Percentiles rank a stretch among this genome's conserved stretches.
phyloP scores from a whole-genome alignment of 2,888 invertebrate species.

The Tyria jacobaeae region DNA sequence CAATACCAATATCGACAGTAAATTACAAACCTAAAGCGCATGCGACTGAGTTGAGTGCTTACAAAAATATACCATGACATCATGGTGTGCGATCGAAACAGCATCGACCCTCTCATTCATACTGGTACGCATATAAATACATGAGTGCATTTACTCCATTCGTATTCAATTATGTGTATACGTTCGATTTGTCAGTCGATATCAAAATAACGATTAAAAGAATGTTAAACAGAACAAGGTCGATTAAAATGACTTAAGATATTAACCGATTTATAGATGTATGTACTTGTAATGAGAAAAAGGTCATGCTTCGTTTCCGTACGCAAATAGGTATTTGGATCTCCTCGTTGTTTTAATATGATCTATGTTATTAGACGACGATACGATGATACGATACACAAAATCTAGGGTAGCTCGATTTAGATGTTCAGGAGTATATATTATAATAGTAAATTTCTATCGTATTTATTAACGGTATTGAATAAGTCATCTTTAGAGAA shows the following conservation, averaged over 20 bases:
- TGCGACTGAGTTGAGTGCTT: constrained; percentile 74
- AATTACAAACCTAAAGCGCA: constrained; percentile 74
- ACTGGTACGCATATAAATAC: constrained; percentile 70
- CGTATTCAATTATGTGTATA: constrained; percentile 62
- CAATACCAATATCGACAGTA: constrained; percentile 65
- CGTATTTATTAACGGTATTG: not conserved
- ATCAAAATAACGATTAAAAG: constrained; percentile 43
- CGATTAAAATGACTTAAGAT: constrained; percentile 35
- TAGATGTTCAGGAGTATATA: not conserved
- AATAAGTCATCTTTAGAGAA: constrained; percentile 4
- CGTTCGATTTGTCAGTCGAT: constrained; percentile 55
- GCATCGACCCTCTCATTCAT: constrained; percentile 53
- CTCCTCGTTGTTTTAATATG: constrained; percentile 52
- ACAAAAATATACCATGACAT: constrained; percentile 85
- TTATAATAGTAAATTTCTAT: not conserved
- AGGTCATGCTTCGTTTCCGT: constrained; percentile 64
- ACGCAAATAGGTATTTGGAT: constrained; percentile 61
- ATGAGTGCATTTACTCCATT: constrained; percentile 78
- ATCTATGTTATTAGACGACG: constrained; percentile 60
- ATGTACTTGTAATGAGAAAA: constrained; percentile 42
- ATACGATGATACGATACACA: not conserved
- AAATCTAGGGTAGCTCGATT: not conserved
- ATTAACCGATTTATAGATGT: constrained; percentile 19
- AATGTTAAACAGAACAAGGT: constrained; percentile 45
- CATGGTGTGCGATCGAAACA: constrained; percentile 79